Percentiles rank a stretch among this genome's conserved stretches.
phyloP scores from a whole-genome alignment of 2,797 vertebrate species.

The Acanthopagrus latus region DNA sequence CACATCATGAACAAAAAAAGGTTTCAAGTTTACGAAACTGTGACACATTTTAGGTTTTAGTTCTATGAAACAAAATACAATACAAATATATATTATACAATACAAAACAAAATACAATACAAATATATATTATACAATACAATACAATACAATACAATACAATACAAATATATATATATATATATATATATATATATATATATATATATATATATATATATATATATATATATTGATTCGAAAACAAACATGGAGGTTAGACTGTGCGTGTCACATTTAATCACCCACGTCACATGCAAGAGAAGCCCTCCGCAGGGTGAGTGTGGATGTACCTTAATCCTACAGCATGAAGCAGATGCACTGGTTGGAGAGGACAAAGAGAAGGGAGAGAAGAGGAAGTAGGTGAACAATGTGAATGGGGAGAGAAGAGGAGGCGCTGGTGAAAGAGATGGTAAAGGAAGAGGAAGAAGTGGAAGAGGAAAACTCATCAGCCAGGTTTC shows the following conservation, averaged over 20 bases:
- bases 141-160: too few relatives aligned
- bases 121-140: too few relatives aligned
- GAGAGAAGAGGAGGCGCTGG: not conserved
- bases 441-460: not conserved
- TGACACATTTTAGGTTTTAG: not conserved
- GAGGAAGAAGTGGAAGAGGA: slow-evolving; percentile 13
- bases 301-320: not conserved
- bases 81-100: not conserved
- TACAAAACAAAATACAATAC: too few relatives aligned
- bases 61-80: not conserved
- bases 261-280: not conserved
- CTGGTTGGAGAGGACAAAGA: slow-evolving; percentile 8
- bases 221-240: not conserved
- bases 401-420: slow-evolving; percentile 1
- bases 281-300: not conserved
- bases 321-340: slow-evolving; percentile 30
- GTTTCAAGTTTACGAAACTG: not conserved
- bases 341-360: slow-evolving; percentile 17
- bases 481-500: slow-evolving; percentile 32
- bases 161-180: too few relatives aligned
- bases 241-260: not conserved
- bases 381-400: not conserved
- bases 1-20: not conserved
- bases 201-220: too few relatives aligned
- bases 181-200: too few relatives aligned